Percentiles rank a stretch among this genome's conserved stretches.
These are phyloP conservation scores for Brachirus orientalis DNA, from an alignment of 2,113 vertebrate species.

Conservation along the genomic window DNA sequence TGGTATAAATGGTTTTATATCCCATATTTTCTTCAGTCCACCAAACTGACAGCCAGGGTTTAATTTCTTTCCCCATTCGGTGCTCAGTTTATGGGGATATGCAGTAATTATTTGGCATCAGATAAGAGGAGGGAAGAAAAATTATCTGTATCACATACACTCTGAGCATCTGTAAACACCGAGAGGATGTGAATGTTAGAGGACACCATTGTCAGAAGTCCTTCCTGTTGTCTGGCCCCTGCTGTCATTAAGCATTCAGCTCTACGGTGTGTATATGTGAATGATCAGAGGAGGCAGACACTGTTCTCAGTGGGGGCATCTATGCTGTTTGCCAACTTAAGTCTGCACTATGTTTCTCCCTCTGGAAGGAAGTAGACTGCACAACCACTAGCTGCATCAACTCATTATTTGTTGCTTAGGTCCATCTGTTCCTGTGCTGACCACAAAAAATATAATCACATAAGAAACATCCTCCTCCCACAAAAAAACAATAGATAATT, in stretches of 20 bases:
- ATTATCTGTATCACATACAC: constrained; percentile 23
- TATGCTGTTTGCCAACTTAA: constrained; percentile 38
- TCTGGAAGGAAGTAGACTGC: background rate
- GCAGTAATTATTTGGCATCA: constrained; percentile 18
- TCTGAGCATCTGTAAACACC: constrained; percentile 42
- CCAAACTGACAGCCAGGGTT: background rate
- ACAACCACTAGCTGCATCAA: background rate
- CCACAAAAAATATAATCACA: background rate
- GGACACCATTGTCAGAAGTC: constrained; percentile 56
- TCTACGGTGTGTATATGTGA: constrained; percentile 28
- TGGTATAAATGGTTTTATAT: background rate
- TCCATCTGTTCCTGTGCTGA: background rate
- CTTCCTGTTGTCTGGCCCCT: constrained; percentile 51
- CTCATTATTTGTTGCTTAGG: background rate
- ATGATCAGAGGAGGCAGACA: constrained; percentile 38
- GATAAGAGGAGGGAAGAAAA: constrained; percentile 8
- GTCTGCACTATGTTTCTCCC: constrained; percentile 16
- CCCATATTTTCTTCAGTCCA: background rate
- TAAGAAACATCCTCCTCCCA: background rate
- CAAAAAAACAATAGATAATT: too few species aligned
- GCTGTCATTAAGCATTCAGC: constrained; percentile 57
- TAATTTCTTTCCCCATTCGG: background rate
- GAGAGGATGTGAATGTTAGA: constrained; percentile 59
- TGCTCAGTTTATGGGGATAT: constrained; percentile 1
- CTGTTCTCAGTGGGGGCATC: constrained; percentile 17